These are phyloP conservation scores for Xylota segnis DNA, from an alignment of 2,888 invertebrate species.

Conservation along the genomic window DNA sequence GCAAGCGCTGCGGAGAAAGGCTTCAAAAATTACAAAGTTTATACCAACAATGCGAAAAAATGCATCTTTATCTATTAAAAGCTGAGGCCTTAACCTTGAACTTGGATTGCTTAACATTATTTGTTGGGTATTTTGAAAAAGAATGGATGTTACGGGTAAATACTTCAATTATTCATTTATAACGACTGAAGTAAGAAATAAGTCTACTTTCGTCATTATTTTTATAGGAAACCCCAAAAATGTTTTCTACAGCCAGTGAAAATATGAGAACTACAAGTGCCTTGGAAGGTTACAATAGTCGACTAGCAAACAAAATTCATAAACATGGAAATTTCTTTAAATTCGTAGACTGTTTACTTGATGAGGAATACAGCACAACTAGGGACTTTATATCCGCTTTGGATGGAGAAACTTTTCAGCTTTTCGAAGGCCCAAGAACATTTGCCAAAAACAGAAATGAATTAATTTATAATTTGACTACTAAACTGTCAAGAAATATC, in stretches of 20 bases:
- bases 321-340: conserved; percentile 3
- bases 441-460: conserved; percentile 20
- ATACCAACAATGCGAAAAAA: conserved; percentile 18
- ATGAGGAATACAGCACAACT: conserved; percentile 26
- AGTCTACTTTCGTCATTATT: too few species aligned
- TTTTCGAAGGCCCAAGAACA: conserved; percentile 29
- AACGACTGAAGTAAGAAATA: too few species aligned
- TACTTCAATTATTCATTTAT: too few species aligned
- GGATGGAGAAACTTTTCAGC: conserved; percentile 32
- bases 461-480: conserved; percentile 17
- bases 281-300: too few species aligned
- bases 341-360: conserved; percentile 15
- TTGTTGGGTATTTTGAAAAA: too few species aligned
- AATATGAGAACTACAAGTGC: too few species aligned
- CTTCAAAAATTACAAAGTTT: conserved; percentile 27
- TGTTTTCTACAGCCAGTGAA: too few species aligned
- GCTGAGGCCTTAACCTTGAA: too few species aligned
- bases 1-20: conserved; percentile 10
- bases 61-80: not conserved
- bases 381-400: conserved; percentile 25
- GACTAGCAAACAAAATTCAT: too few species aligned
- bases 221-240: too few species aligned
- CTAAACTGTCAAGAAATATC: conserved; percentile 30
- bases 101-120: too few species aligned
- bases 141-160: too few species aligned